phyloP scores from a whole-genome alignment of 2,888 invertebrate genomes.

The Amiota communis region DNA sequence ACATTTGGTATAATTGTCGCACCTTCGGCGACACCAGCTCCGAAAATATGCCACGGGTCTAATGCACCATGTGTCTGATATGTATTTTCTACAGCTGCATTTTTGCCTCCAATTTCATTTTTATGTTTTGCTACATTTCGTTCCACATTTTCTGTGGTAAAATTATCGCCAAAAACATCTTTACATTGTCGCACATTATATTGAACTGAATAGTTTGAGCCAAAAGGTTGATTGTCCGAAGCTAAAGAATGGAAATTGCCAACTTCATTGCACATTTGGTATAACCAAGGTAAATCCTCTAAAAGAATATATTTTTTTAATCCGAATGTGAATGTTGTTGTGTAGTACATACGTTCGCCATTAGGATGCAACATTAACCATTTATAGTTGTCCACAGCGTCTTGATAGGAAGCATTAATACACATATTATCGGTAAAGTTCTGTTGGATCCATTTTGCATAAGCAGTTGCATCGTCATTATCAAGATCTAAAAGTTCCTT shows the following conservation, averaged over 20 bases:
- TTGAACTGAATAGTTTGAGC: conserved; percentile 58
- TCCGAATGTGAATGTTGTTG: neutral
- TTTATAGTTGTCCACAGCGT: conserved; percentile 44
- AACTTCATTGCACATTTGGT: conserved; percentile 88
- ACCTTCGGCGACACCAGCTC: conserved; percentile 58
- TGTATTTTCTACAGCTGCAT: conserved; percentile 73
- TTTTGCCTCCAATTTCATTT: conserved; percentile 71
- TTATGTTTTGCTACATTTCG: conserved; percentile 69
- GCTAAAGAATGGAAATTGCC: conserved; percentile 86
- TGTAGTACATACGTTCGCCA: conserved; percentile 44
- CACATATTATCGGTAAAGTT: conserved; percentile 54
- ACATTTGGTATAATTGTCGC: conserved; percentile 56
- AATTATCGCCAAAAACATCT: conserved; percentile 53
- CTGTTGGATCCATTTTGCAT: conserved; percentile 34
- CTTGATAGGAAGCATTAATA: conserved; percentile 47
- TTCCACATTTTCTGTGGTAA: conserved; percentile 42
- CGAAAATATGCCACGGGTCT: conserved; percentile 76
- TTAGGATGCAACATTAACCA: conserved; percentile 50
- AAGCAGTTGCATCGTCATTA: conserved; percentile 48
- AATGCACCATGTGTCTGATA: conserved; percentile 75
- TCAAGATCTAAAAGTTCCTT: conserved; percentile 42
- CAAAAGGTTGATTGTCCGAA: conserved; percentile 76
- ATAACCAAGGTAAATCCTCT: conserved; percentile 78
- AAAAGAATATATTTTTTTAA: neutral
- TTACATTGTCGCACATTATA: conserved; percentile 53